phyloP scores from a whole-genome alignment of 2,888 invertebrate genomes.

The Ceramica pisi region DNA sequence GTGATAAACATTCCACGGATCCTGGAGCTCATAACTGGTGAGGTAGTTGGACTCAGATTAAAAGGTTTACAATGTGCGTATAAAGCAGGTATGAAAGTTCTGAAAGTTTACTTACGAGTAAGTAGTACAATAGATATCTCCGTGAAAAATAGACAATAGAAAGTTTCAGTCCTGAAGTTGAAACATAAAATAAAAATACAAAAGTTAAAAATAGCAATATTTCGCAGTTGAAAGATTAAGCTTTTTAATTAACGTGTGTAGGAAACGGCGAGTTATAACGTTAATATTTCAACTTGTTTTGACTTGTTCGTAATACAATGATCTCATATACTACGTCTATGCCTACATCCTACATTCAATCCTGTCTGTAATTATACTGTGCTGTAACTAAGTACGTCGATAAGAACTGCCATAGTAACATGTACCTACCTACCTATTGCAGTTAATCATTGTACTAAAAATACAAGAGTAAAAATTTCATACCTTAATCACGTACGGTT shows the following conservation, averaged over 20 bases:
- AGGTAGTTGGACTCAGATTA: conserved; percentile 3
- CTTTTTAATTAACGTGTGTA: conserved; percentile 71
- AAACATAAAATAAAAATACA: conserved; percentile 27
- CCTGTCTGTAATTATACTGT: too few relatives aligned
- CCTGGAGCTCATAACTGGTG: conserved; percentile 25
- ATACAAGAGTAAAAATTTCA: conserved; percentile 14
- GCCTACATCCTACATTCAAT: conserved; percentile 30
- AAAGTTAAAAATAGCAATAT: conserved; percentile 24
- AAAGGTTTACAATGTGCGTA: background rate
- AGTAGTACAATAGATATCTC: background rate
- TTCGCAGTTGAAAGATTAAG: conserved; percentile 59
- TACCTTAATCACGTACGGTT: background rate
- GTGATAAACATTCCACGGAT: conserved; percentile 40
- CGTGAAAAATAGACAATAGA: background rate
- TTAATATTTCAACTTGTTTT: conserved; percentile 51
- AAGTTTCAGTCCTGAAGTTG: conserved; percentile 10
- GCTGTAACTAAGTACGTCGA: conserved; percentile 35
- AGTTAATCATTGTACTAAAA: conserved; percentile 29
- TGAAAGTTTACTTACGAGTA: conserved; percentile 9
- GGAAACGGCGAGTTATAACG: conserved; percentile 69
- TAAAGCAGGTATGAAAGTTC: background rate
- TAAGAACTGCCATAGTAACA: conserved; percentile 26
- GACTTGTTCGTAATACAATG: conserved; percentile 51
- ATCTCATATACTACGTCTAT: conserved; percentile 54
- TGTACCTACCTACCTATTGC: background rate